Evolutionary conservation across 2,888 invertebrate species (phyloP).

Genomic region (Brachyptera putata): DNA sequence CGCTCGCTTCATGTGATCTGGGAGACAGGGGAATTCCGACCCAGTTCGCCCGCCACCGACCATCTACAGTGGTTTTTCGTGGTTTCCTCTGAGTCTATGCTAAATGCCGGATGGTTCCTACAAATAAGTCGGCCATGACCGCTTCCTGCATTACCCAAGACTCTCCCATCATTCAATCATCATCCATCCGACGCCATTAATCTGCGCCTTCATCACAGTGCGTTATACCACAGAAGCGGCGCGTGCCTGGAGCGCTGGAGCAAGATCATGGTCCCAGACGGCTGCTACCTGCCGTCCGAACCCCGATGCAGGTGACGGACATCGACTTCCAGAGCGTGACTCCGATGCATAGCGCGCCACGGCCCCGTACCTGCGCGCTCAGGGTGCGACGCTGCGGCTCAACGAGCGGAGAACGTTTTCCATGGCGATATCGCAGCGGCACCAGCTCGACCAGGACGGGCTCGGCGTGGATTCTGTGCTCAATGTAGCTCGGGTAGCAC

Average conservation of each 20-base stretch:
- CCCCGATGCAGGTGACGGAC: slow-evolving; percentile 96
- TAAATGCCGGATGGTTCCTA: too few species aligned
- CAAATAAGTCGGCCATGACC: too few species aligned
- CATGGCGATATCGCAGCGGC: slow-evolving; percentile 55
- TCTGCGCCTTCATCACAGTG: too few species aligned
- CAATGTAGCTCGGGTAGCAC: slow-evolving; percentile 66
- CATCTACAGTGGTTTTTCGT: too few species aligned
- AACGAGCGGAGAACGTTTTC: slow-evolving; percentile 82
- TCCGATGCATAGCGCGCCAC: slow-evolving; percentile 80
- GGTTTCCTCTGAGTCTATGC: too few species aligned
- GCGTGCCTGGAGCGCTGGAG: slow-evolving; percentile 92
- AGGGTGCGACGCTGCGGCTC: slow-evolving; percentile 86
- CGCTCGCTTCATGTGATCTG: too few species aligned
- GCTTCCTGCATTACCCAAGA: too few species aligned
- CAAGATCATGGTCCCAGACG: slow-evolving; percentile 83
- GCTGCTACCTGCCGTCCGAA: slow-evolving; percentile 98
- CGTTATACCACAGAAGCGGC: too few species aligned
- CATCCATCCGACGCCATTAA: too few species aligned
- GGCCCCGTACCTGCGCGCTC: slow-evolving; percentile 94
- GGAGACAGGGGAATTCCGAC: too few species aligned
- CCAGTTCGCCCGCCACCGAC: too few species aligned
- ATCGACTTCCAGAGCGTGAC: slow-evolving; percentile 96
- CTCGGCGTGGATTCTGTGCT: slow-evolving; percentile 80
- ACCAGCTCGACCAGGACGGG: slow-evolving; percentile 41
- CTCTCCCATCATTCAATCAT: too few species aligned